A percentile compares a stretch with the other conserved stretches of the same genome.
These are phyloP conservation scores for Dorcus hopei DNA, from an alignment of 2,888 invertebrate species.

Conservation along the genomic window DNA sequence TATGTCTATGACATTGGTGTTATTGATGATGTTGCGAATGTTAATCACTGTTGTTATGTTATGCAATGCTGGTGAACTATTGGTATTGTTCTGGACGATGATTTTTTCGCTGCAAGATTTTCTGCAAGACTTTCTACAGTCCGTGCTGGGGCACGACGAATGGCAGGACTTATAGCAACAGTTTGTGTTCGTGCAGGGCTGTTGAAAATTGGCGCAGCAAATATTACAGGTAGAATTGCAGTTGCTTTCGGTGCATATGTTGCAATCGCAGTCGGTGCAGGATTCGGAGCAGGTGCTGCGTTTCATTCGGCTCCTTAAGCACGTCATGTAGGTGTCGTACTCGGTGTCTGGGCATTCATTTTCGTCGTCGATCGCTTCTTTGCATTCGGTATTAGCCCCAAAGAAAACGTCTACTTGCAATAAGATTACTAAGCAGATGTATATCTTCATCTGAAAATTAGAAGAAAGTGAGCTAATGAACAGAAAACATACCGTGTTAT, in stretches of 20 bases:
- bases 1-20: conserved; percentile 46
- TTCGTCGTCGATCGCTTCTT: conserved; percentile 1
- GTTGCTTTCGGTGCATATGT: conserved; percentile 26
- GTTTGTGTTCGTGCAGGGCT: conserved; percentile 35
- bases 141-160: conserved; percentile 38
- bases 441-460: background rate
- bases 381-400: background rate
- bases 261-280: conserved; percentile 38
- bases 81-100: background rate
- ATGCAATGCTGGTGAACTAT: conserved; percentile 22
- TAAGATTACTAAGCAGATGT: background rate
- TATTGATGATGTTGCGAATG: conserved; percentile 46
- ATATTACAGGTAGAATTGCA: conserved; percentile 25
- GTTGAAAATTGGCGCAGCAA: background rate
- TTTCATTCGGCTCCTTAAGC: background rate
- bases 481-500: too few species aligned
- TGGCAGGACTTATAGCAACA: conserved; percentile 47
- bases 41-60: conserved; percentile 49
- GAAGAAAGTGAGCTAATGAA: background rate
- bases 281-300: background rate
- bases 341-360: conserved; percentile 2
- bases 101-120: conserved; percentile 21
- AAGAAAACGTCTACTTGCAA: background rate
- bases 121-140: conserved; percentile 40
- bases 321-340: conserved; percentile 1